Conservation (phyloP, 2,113 vertebrate genomes). For the Charina bottae region DNA sequence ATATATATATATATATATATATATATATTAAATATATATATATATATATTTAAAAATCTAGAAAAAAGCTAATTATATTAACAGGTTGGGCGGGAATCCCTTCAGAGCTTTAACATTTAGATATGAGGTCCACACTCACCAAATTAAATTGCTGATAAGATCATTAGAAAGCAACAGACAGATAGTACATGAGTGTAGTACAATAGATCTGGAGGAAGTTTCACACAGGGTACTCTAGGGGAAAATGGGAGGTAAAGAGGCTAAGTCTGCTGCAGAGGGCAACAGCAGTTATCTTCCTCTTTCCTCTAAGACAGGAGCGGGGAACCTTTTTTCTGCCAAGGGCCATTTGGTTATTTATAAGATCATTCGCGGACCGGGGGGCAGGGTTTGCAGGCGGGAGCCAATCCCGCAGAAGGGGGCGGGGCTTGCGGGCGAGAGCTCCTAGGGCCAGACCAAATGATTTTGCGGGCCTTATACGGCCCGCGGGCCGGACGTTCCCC, state of each 20-base stretch:
- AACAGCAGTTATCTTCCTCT: rapidly evolving
- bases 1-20: no score
- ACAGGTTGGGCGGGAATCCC: background rate
- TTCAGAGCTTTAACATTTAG: background rate
- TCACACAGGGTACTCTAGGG: background rate
- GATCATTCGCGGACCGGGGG: no score
- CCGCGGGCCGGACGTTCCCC: no score
- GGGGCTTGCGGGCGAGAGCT: no score
- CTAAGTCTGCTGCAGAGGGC: background rate
- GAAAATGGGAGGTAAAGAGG: background rate
- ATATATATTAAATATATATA: no score
- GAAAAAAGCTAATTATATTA: background rate
- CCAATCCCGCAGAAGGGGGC: no score
- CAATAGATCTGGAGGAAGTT: background rate
- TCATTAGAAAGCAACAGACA: background rate
- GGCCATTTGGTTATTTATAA: no score
- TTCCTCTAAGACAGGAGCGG: rapidly evolving
- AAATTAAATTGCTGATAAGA: background rate
- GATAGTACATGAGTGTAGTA: background rate
- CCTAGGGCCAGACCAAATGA: no score
- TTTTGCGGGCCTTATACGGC: no score
- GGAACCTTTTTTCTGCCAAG: no score
- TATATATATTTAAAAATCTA: background rate
- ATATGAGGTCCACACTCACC: no score
- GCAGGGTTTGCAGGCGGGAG: no score